Evolutionary conservation across 2,797 vertebrate genomes (phyloP).

Genomic region (Tokudaia muenninki): DNA sequence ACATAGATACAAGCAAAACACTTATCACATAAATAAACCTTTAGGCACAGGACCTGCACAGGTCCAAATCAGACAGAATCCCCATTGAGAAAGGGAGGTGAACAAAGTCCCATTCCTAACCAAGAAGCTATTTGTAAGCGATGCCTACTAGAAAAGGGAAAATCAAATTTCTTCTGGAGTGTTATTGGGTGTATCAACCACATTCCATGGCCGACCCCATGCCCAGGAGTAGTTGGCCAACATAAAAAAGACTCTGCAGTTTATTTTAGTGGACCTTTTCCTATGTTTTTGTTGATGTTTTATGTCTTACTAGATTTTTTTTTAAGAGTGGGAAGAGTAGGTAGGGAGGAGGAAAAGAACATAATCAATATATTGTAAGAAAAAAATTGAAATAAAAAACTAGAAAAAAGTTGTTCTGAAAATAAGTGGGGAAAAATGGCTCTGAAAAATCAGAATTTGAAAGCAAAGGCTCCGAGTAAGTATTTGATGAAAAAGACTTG

Average conservation of each 20-base stretch:
- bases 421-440: neutral
- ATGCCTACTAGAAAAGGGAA: neutral
- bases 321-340: neutral
- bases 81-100: neutral
- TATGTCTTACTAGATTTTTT: neutral
- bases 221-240: neutral
- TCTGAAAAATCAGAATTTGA: neutral
- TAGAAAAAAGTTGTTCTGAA: neutral
- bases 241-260: neutral
- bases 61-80: neutral
- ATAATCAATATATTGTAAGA: neutral
- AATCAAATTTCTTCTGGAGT: neutral
- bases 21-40: neutral
- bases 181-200: neutral
- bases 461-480: neutral
- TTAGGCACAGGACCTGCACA: neutral
- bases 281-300: neutral
- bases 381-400: neutral
- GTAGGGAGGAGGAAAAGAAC: neutral
- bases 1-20: neutral
- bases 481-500: neutral
- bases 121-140: neutral
- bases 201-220: neutral
- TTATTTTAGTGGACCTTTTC: neutral
- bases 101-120: neutral